Conservation (phyloP, 2,888 invertebrate species). For the Tenthredo mesomela region DNA sequence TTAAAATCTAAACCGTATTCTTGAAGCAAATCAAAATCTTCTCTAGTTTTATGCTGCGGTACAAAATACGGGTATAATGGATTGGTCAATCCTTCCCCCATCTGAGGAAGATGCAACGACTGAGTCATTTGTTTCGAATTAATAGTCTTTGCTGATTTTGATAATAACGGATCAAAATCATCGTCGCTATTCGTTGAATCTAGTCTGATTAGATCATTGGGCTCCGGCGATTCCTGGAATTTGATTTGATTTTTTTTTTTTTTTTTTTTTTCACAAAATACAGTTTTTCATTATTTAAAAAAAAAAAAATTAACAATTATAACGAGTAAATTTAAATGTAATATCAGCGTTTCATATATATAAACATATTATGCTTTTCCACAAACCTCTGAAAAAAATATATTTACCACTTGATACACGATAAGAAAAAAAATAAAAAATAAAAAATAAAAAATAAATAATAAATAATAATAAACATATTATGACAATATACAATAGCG, state of each 20-base stretch:
- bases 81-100: slow-evolving; percentile 77
- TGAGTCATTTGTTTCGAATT: slow-evolving; percentile 76
- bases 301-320: neutral
- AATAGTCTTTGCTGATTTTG: slow-evolving; percentile 75
- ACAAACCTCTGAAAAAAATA: slow-evolving; percentile 5
- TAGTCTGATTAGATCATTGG: slow-evolving; percentile 83
- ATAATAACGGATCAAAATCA: slow-evolving; percentile 84
- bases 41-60: slow-evolving; percentile 71
- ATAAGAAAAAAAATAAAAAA: neutral
- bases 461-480: neutral
- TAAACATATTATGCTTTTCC: neutral
- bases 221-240: slow-evolving; percentile 68
- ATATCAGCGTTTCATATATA: slow-evolving; percentile 11
- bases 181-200: slow-evolving; percentile 84
- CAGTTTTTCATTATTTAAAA: neutral
- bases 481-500: neutral
- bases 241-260: neutral
- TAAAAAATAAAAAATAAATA: too few relatives aligned
- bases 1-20: slow-evolving; percentile 88
- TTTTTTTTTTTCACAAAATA: neutral
- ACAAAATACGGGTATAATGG: slow-evolving; percentile 80
- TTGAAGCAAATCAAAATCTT: slow-evolving; percentile 84
- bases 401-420: neutral
- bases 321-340: neutral
- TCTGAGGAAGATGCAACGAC: slow-evolving; percentile 72